Evolutionary conservation across 2,888 invertebrate genomes (phyloP).

Genomic region (Drosophila demipolita): DNA sequence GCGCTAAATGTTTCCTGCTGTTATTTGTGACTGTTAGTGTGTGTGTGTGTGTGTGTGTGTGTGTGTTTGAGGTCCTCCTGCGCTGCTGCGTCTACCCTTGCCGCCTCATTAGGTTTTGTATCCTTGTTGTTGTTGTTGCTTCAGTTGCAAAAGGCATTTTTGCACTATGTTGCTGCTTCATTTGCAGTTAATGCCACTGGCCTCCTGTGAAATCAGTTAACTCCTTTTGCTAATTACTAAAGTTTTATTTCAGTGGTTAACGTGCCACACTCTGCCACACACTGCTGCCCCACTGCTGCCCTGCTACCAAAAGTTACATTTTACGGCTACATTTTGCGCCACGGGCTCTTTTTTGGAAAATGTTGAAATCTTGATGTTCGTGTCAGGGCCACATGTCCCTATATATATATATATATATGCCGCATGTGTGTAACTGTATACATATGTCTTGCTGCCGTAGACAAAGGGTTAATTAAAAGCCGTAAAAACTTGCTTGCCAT

Average conservation of each 20-base stretch:
- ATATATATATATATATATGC: constrained; percentile 1
- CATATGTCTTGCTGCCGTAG: constrained; percentile 34
- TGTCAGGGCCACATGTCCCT: constrained; percentile 54
- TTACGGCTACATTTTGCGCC: constrained; percentile 30
- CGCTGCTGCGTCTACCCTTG: constrained; percentile 12
- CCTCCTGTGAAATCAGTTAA: constrained; percentile 81
- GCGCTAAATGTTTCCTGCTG: constrained; percentile 80
- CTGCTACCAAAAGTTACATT: constrained; percentile 24
- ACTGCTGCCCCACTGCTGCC: not conserved
- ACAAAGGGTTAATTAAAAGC: constrained; percentile 76
- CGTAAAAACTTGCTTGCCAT: constrained; percentile 58
- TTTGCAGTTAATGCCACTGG: constrained; percentile 61
- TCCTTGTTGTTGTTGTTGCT: constrained; percentile 40
- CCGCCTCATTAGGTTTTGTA: constrained; percentile 68
- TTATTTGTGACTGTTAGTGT: constrained; percentile 49
- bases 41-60: constrained; percentile 13
- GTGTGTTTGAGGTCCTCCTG: constrained; percentile 10
- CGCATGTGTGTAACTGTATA: constrained; percentile 5
- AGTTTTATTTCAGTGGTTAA: constrained; percentile 75
- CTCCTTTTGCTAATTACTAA: constrained; percentile 83
- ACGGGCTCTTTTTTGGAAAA: constrained; percentile 3
- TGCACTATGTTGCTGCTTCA: constrained; percentile 47
- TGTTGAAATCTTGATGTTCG: constrained; percentile 72
- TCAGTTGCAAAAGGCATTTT: constrained; percentile 33
- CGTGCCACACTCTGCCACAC: not conserved